Percentiles rank a stretch among this genome's conserved stretches.
These are phyloP conservation scores for Peromyscus polionotus DNA, from an alignment of 2,113 vertebrate species.

Conservation along the genomic window DNA sequence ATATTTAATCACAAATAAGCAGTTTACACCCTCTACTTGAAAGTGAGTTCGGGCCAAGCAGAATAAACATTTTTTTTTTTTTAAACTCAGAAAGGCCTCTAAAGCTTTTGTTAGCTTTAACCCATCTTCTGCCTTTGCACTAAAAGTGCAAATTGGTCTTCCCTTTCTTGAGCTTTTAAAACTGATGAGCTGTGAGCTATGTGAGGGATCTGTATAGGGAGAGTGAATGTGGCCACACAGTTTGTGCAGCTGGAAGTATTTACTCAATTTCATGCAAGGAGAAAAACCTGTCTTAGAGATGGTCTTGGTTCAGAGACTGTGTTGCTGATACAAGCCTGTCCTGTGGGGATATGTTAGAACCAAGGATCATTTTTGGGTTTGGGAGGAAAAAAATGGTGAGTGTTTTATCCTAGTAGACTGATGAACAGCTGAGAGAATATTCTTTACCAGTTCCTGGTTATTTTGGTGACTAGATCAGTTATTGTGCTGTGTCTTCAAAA, in stretches of 20 bases:
- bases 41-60: neutral
- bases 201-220: neutral
- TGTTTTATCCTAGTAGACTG: neutral
- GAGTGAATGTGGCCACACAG: neutral
- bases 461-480: neutral
- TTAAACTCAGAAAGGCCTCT: neutral
- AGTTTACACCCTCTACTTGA: conserved; percentile 6
- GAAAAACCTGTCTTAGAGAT: neutral
- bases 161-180: neutral
- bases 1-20: neutral
- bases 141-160: neutral
- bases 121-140: neutral
- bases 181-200: neutral
- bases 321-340: neutral
- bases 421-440: neutral
- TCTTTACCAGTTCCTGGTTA: neutral
- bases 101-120: neutral
- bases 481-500: neutral
- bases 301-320: neutral
- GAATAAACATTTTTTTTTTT: neutral
- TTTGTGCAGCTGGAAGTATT: neutral
- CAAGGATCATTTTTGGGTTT: conserved; percentile 48
- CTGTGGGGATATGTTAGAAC: neutral
- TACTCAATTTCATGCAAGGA: neutral
- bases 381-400: neutral